Evolutionary conservation across 2,797 vertebrate genomes (phyloP).

Genomic region (Rhabdomys pumilio): DNA sequence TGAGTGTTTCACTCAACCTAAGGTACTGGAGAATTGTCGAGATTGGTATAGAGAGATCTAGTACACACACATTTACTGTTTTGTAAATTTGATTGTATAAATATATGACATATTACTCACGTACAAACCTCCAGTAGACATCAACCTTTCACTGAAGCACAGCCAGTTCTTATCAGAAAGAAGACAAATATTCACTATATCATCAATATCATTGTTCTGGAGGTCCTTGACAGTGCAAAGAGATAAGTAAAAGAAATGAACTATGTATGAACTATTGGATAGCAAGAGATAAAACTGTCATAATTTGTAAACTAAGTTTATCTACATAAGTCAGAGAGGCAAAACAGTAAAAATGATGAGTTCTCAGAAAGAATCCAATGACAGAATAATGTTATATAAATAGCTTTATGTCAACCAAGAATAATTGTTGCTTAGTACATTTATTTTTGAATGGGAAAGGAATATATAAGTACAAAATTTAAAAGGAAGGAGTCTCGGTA

Average conservation of each 20-base stretch:
- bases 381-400: background rate
- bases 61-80: slow-evolving; percentile 41
- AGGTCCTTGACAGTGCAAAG: slow-evolving; percentile 40
- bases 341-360: slow-evolving; percentile 52
- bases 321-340: slow-evolving; percentile 22
- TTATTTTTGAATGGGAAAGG: slow-evolving; percentile 33
- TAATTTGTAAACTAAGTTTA: slow-evolving; percentile 52
- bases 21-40: slow-evolving; percentile 5
- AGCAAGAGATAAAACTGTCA: slow-evolving; percentile 60
- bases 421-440: background rate
- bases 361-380: background rate
- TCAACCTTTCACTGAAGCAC: slow-evolving; percentile 46
- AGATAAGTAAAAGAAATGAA: slow-evolving; percentile 68
- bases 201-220: background rate
- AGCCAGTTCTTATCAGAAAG: slow-evolving; percentile 20
- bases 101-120: slow-evolving; percentile 50
- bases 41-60: background rate
- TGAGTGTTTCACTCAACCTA: slow-evolving; percentile 37
- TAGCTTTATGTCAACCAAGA: background rate
- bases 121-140: slow-evolving; percentile 41
- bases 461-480: background rate
- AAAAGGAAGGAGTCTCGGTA: background rate
- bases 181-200: slow-evolving; percentile 7
- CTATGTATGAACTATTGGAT: slow-evolving; percentile 61
- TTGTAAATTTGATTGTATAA: slow-evolving; percentile 66